Base-by-base conservation (phyloP, 2,888 invertebrate genomes). In the Sarcophaga subvicina region DNA sequence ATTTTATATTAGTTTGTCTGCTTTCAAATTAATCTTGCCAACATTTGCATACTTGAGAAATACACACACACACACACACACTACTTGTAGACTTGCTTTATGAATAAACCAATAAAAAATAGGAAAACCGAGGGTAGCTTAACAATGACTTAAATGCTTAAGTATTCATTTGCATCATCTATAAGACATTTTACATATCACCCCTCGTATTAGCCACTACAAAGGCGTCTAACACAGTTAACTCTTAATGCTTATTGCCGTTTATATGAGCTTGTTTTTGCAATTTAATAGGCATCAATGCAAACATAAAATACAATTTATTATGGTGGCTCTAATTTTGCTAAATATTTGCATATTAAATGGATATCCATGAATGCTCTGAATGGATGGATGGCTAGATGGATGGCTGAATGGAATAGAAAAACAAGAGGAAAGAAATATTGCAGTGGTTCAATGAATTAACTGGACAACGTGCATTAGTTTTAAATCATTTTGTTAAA, bases 271-370 rank as follows among this genome's bases (percentile, higher is more conserved):
- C 37, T 77, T 70, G 59, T 60, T 67, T 59, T 37, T 37, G 37
- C 79, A 81, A 81, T 84, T 87, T 84, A 87, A 84, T 87, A 84
- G 87, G 87, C 84, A 87, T 84, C 87, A 87, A 81, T 84, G 84
- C 87, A 84, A 87, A 87, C 87, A 87, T 87, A 78, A 87, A 87
- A 87, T 84, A 87, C 87, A 87, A 87, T 87, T 87, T 87, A 87
- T 87, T 87, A 87, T 84, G 37, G 37, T 37, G 78, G 84, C 87
- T 87, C 84, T 87, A 87, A 87, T 87, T 86, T 37, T 83, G 78
- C 83, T 83, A 82, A 80, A 86, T 86, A 86, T 86, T 84, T 87
- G 81, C 87, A 87, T 87, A 84, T 87, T 84, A 79, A 84, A 84
- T 84, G 81, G 69, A 47, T 87, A 37, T 37, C 37, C 37, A 37